phyloP scores from a whole-genome alignment of 1,140 invertebrate species.

The Euura saliciscinereae region DNA sequence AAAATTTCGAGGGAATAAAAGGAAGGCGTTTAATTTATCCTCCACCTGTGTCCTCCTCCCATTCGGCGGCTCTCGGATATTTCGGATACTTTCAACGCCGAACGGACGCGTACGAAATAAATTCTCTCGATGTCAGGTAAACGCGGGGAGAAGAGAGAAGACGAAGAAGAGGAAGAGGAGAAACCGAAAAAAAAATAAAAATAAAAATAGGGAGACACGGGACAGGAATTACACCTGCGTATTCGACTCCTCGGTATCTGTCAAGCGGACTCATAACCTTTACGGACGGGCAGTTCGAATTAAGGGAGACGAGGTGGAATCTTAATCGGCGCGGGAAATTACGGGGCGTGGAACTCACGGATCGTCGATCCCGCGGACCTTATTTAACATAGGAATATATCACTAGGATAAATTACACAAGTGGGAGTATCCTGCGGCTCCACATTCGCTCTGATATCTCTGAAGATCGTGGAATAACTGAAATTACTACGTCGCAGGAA shows the following conservation, averaged over 20 bases:
- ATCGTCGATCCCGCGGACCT: too few species aligned
- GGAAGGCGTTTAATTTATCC: not conserved
- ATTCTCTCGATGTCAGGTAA: not conserved
- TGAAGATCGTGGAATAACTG: too few species aligned
- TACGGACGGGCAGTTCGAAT: slow-evolving; percentile 4
- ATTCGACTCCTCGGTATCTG: not conserved
- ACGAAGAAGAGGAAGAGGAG: not conserved
- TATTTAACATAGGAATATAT: too few species aligned
- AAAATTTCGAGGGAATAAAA: not conserved
- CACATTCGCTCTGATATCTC: too few species aligned
- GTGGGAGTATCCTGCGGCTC: too few species aligned
- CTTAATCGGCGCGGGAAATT: slow-evolving; percentile 2
- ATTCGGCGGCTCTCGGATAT: not conserved
- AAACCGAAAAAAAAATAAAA: not conserved
- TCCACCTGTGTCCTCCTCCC: not conserved
- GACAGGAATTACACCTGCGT: not conserved
- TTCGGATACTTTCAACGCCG: not conserved
- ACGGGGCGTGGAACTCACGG: too few species aligned
- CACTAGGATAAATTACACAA: too few species aligned
- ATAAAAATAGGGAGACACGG: too few species aligned
- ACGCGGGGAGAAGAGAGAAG: not conserved
- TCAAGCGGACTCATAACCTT: not conserved
- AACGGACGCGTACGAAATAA: not conserved
- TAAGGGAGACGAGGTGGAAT: slow-evolving; percentile 4
- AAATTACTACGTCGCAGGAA: too few species aligned